Evolutionary conservation across 1,140 invertebrate genomes (phyloP), one percentile per base, ranked within the genome.

Genomic region (Gryllus bimaculatus): DNA sequence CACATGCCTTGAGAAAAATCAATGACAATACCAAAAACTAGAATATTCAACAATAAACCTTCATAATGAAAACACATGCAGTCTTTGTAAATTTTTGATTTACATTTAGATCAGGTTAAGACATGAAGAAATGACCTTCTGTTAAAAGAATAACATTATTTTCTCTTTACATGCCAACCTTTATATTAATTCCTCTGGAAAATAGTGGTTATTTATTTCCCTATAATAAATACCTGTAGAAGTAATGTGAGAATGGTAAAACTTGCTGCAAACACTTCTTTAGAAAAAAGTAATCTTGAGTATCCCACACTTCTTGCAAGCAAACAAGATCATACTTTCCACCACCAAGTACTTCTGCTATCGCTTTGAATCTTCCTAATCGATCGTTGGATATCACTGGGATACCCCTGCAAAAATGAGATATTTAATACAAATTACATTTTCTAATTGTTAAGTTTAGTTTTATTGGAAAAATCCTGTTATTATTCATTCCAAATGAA

Each of bases 251-350:
- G 88, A 93, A 93, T 10, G 94, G 95, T 75, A 97, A 85, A n/a
- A 87, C 85, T 79, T 84, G 84, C 73, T 88, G 84, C 4, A 91
- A 87, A 83, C 88, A 90, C 0, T 91, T 85, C 81, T 89, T 90
- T 26, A 96, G 89, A 81, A 87, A 87, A 81, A 93, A 85, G 86
- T 90, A 98, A 86, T 97, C 95, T 75, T 88, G 84, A 81, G 92
- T 88, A 78, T 89, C 90, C 96, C 96, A 98, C 18, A 98, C 90
- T 89, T 98, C 97, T 89, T 98, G 96, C 15, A 99, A 86, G 79
- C 96, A 95, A 4, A 98, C 93, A 82, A 98, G 90, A 86, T 97
- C 95, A 87, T 95, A 95, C 21, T 90, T 85, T 76, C 90, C 91
- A 26, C 85, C 87, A 13, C 86, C 84, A 75, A 98, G 85, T 82